These are phyloP conservation scores for Drosophila mercatorum DNA, from an alignment of 2,888 invertebrate species.

Conservation along the genomic window DNA sequence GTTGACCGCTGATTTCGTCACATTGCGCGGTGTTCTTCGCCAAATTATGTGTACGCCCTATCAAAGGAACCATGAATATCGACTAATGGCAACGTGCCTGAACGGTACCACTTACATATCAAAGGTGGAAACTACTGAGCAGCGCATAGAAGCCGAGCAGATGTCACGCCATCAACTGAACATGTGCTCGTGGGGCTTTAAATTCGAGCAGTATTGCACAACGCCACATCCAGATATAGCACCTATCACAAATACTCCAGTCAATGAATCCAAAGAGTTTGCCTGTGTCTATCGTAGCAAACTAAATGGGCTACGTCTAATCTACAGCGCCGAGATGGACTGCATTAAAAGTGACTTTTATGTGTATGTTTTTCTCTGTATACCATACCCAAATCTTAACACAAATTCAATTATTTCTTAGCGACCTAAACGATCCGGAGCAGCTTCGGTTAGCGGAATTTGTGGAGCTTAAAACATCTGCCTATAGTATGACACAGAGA, in stretches of 20 bases:
- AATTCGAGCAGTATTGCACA: slow-evolving; percentile 64
- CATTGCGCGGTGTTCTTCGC: slow-evolving; percentile 56
- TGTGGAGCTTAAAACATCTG: slow-evolving; percentile 59
- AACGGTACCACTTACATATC: slow-evolving; percentile 62
- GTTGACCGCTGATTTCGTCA: slow-evolving; percentile 41
- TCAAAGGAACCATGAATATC: slow-evolving; percentile 20
- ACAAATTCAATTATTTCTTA: slow-evolving; percentile 3
- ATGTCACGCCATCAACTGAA: neutral
- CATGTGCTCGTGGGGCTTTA: slow-evolving; percentile 76
- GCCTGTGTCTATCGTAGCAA: slow-evolving; percentile 35
- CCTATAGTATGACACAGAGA: neutral
- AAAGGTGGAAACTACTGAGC: slow-evolving; percentile 27
- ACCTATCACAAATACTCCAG: slow-evolving; percentile 51
- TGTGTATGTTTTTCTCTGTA: slow-evolving; percentile 33
- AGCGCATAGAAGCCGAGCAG: slow-evolving; percentile 11
- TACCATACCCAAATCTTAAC: neutral
- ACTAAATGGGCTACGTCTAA: slow-evolving; percentile 37
- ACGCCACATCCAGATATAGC: slow-evolving; percentile 18
- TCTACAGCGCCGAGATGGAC: slow-evolving; percentile 67
- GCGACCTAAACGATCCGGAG: slow-evolving; percentile 40
- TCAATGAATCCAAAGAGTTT: slow-evolving; percentile 57
- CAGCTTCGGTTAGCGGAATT: slow-evolving; percentile 39
- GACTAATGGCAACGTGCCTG: slow-evolving; percentile 41
- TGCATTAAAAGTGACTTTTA: slow-evolving; percentile 43
- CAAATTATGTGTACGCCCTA: slow-evolving; percentile 62